A percentile compares a stretch with the other conserved stretches of the same genome.
These are phyloP conservation scores for Tyrannus savana DNA, from an alignment of 2,113 vertebrate genomes.

Conservation along the genomic window DNA sequence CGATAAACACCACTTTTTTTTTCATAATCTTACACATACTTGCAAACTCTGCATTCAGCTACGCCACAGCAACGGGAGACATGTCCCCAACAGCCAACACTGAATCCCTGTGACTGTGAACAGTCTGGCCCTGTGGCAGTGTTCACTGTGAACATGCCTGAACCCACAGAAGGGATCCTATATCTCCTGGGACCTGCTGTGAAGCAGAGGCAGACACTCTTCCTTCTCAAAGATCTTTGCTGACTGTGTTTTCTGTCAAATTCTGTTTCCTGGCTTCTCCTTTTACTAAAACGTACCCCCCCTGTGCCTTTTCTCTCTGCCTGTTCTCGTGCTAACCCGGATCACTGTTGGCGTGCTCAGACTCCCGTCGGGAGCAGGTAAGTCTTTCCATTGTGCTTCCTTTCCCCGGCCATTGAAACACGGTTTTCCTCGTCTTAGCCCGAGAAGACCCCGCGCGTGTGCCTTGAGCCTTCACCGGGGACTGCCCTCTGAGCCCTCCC, in stretches of 20 bases:
- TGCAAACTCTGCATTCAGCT: background rate
- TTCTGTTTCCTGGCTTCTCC: background rate
- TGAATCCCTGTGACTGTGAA: background rate
- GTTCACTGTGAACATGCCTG: background rate
- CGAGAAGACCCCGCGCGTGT: slow-evolving; percentile 70
- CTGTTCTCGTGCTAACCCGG: background rate
- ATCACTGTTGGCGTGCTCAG: background rate
- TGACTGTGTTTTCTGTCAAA: background rate
- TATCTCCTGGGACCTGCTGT: background rate
- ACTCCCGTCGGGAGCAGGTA: background rate
- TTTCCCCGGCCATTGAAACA: slow-evolving; percentile 56
- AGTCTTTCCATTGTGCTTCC: background rate
- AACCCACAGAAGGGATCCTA: background rate
- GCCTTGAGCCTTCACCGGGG: slow-evolving; percentile 74
- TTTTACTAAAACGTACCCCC: background rate
- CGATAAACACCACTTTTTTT: background rate
- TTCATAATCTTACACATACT: background rate
- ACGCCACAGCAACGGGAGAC: background rate
- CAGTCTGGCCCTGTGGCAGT: background rate
- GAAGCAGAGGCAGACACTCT: background rate
- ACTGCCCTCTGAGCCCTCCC: slow-evolving; percentile 69
- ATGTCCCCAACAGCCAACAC: background rate
- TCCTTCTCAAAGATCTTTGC: background rate
- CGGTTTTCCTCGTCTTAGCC: slow-evolving; percentile 80
- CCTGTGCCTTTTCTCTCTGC: background rate